Evolutionary conservation across 2,888 invertebrate genomes (phyloP).

Genomic region (Pachydiplax longipennis): DNA sequence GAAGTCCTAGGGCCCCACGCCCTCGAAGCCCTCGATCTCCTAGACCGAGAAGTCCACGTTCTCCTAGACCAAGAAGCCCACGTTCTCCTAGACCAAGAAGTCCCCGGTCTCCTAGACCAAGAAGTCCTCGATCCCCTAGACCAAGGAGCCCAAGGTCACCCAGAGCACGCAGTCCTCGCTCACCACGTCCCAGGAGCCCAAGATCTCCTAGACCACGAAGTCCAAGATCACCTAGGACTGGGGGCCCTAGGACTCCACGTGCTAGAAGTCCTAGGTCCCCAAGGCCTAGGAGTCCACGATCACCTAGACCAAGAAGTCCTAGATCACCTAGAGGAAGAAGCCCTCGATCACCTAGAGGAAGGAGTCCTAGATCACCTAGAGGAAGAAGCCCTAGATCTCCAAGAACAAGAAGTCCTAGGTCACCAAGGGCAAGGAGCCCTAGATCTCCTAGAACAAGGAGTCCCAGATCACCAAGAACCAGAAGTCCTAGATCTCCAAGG

Average conservation of each 20-base stretch:
- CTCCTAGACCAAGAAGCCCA: slow-evolving; percentile 45
- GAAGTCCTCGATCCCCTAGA: slow-evolving; percentile 59
- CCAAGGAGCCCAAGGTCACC: slow-evolving; percentile 61
- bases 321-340: slow-evolving; percentile 39
- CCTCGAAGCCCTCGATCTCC: slow-evolving; percentile 8
- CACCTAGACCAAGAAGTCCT: slow-evolving; percentile 45
- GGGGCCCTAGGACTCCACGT: slow-evolving; percentile 49
- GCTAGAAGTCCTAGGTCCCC: slow-evolving; percentile 11
- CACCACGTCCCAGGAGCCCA: slow-evolving; percentile 27
- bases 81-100: slow-evolving; percentile 59
- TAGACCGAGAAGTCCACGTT: slow-evolving; percentile 24
- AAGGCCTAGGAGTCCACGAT: slow-evolving; percentile 18
- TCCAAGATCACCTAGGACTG: slow-evolving; percentile 48
- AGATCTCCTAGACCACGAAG: slow-evolving; percentile 20
- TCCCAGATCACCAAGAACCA: slow-evolving; percentile 1
- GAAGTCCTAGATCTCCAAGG: slow-evolving; percentile 19
- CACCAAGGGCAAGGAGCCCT: slow-evolving; percentile 26
- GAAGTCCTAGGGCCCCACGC: slow-evolving; percentile 49
- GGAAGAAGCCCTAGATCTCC: slow-evolving; percentile 16
- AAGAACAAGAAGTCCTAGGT: neutral
- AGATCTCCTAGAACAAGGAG: slow-evolving; percentile 30
- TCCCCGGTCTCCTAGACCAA: slow-evolving; percentile 60
- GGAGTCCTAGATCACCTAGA: slow-evolving; percentile 36
- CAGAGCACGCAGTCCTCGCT: slow-evolving; percentile 51
- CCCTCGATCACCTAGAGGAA: slow-evolving; percentile 16